These are phyloP conservation scores for Myanophis thanlyinensis DNA, from an alignment of 2,113 vertebrate genomes.

Conservation along the genomic window DNA sequence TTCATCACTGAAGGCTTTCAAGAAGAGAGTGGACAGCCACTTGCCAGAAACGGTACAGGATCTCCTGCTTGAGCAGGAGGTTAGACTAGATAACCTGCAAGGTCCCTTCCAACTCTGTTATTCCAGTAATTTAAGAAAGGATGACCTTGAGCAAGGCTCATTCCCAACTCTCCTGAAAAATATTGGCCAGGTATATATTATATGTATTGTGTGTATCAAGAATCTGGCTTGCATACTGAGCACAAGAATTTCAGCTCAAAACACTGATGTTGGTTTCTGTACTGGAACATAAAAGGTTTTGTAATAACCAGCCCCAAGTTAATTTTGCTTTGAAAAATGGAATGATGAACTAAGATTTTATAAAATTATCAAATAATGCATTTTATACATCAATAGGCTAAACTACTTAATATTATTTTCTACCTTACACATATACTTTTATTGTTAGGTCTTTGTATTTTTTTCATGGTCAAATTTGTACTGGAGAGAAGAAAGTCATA, in stretches of 20 bases:
- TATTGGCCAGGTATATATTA: background rate
- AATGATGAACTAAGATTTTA: background rate
- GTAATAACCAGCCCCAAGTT: background rate
- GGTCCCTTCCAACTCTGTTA: background rate
- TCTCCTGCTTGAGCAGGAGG: background rate
- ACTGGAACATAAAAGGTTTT: background rate
- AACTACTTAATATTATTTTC: background rate
- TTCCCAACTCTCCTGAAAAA: background rate
- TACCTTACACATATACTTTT: background rate
- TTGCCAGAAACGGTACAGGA: background rate
- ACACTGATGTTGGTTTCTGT: background rate
- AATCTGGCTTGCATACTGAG: background rate
- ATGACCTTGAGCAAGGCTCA: background rate
- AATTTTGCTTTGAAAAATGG: background rate
- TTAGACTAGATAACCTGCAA: background rate
- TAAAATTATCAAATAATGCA: background rate
- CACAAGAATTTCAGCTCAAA: background rate
- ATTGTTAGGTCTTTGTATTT: background rate
- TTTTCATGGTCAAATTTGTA: background rate
- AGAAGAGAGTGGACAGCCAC: background rate
- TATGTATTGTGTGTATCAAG: background rate
- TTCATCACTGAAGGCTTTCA: background rate
- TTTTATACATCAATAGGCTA: background rate
- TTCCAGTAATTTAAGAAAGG: background rate
- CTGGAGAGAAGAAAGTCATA: background rate